phyloP scores from a whole-genome alignment of 1,140 invertebrate species.

The Drosophila watanabei region DNA sequence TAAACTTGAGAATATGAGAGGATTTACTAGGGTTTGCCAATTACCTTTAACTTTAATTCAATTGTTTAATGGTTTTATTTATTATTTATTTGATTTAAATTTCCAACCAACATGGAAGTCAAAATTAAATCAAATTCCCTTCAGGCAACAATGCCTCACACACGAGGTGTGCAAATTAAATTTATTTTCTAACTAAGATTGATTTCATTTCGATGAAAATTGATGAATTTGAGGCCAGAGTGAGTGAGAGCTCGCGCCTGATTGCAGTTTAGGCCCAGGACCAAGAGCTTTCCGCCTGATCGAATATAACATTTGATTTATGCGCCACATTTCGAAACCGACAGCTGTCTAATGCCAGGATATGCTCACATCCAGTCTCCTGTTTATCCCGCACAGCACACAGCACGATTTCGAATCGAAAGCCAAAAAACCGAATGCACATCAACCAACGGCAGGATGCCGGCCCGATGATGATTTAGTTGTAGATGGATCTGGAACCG shows the following conservation, averaged over 20 bases:
- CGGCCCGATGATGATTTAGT: conserved; percentile 41
- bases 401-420: conserved; percentile 43
- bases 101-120: too few species aligned
- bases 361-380: conserved; percentile 26
- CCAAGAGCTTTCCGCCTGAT: conserved; percentile 31
- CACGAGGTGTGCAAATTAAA: conserved; percentile 10
- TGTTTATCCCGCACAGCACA: conserved; percentile 12
- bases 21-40: conserved; percentile 5
- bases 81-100: background rate
- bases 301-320: conserved; percentile 66
- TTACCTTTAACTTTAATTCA: background rate
- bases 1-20: conserved; percentile 15
- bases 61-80: background rate
- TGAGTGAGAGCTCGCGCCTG: background rate
- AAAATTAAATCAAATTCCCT: background rate
- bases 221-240: conserved; percentile 30
- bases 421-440: conserved; percentile 61
- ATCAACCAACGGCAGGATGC: conserved; percentile 34
- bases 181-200: conserved; percentile 22
- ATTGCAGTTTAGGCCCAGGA: conserved; percentile 24
- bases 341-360: conserved; percentile 70
- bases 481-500: conserved; percentile 25
- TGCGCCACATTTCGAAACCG: conserved; percentile 52
- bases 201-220: conserved; percentile 23
- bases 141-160: background rate